A percentile compares a stretch with the other conserved stretches of the same genome.
These are phyloP conservation scores for Diarsia mendica DNA, from an alignment of 2,888 invertebrate species.

Conservation along the genomic window DNA sequence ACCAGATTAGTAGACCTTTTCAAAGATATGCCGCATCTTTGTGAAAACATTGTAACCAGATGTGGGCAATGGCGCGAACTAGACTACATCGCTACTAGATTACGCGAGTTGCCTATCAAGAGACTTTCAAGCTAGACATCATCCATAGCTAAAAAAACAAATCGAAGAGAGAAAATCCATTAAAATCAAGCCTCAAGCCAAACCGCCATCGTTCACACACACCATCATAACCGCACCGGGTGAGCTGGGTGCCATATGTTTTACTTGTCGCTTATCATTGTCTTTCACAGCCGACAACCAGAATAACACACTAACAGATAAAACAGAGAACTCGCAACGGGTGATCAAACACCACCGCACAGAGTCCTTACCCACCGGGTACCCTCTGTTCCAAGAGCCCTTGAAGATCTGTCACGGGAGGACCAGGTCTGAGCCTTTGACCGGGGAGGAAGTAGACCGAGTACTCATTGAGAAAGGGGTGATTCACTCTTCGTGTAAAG, in stretches of 20 bases:
- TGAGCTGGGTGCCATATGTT: constrained; percentile 84
- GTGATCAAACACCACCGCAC: constrained; percentile 85
- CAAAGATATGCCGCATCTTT: constrained; percentile 41
- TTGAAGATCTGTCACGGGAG: constrained; percentile 91
- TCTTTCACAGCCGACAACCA: constrained; percentile 87
- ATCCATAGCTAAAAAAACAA: constrained; percentile 28
- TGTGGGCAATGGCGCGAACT: constrained; percentile 56
- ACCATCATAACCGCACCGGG: constrained; percentile 79
- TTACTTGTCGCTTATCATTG: constrained; percentile 87
- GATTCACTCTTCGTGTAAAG: constrained; percentile 80
- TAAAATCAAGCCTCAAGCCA: not conserved
- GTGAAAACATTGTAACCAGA: constrained; percentile 42
- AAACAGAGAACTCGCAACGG: constrained; percentile 73
- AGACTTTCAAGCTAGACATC: constrained; percentile 1
- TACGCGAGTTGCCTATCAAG: not conserved
- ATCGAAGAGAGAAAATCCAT: not conserved
- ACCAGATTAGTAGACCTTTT: too few relatives aligned
- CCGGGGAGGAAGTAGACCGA: constrained; percentile 87
- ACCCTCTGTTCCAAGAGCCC: constrained; percentile 81
- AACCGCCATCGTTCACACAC: constrained; percentile 66
- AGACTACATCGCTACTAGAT: not conserved
- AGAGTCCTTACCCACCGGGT: constrained; percentile 84
- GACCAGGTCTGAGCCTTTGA: constrained; percentile 93
- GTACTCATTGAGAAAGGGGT: constrained; percentile 79
- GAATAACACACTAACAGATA: constrained; percentile 88